Percentiles rank a stretch among this genome's conserved stretches.
Evolutionary conservation across 2,888 invertebrate genomes (phyloP).

Genomic region (Rhorus exstirpatorius): DNA sequence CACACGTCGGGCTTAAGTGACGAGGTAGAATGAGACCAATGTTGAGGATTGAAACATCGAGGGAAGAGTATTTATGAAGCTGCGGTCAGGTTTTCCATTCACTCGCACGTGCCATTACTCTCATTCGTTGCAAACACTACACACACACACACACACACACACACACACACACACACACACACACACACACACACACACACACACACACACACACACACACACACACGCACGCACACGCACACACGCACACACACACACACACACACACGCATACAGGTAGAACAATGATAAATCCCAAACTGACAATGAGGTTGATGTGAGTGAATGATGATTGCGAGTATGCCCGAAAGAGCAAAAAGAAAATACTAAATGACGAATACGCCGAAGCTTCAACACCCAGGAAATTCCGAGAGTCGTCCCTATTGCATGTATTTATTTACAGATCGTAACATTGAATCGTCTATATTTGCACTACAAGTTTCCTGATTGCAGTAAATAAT

Average conservation of each 20-base stretch:
- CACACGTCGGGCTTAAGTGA: not conserved
- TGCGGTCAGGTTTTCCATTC: conserved; percentile 56
- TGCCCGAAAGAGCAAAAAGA: not conserved
- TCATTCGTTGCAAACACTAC: too few relatives aligned
- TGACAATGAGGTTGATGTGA: conserved; percentile 50
- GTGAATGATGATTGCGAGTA: conserved; percentile 57
- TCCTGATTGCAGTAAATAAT: conserved; percentile 16
- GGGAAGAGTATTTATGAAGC: conserved; percentile 67
- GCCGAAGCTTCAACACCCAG: conserved; percentile 12
- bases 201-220: too few relatives aligned
- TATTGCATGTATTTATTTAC: not conserved
- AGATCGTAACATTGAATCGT: not conserved
- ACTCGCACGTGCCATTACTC: conserved; percentile 43
- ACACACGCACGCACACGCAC: too few relatives aligned
- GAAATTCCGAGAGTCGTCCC: not conserved
- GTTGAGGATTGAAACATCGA: conserved; percentile 26
- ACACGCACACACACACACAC: too few relatives aligned
- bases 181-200: too few relatives aligned
- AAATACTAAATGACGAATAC: conserved; percentile 30
- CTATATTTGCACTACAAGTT: not conserved
- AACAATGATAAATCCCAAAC: not conserved
- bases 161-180: too few relatives aligned
- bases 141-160: too few relatives aligned
- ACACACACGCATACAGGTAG: not conserved
- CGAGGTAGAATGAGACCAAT: conserved; percentile 1